Evolutionary conservation across 2,113 vertebrate species (phyloP), one percentile per base, ranked within the genome.

Genomic region (Oreochromis niloticus): DNA sequence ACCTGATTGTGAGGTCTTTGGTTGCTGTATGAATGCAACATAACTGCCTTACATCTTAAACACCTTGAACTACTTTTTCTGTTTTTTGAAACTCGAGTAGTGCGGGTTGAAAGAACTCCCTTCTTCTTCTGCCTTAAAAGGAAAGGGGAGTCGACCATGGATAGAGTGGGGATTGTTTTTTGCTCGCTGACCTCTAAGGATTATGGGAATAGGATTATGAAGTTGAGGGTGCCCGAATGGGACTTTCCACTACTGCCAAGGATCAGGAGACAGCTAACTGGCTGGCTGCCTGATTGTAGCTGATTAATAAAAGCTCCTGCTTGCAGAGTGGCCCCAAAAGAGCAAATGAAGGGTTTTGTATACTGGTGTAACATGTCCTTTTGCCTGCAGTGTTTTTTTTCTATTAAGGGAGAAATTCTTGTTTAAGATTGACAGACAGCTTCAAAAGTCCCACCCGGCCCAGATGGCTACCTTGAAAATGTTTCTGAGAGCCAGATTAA

Each of bases 391-490:
- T 10, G 56, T n/a, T 6, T 59, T 57, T 36, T 82, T 59, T 90
- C 80, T 85, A 43, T 50, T 57, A 52, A 71, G 13, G 32, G 50
- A 52, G 39, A 86, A 61, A 17, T 68, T 85, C 24, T 68, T 73
- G 46, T 63, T 80, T 55, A 82, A 82, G 39, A 87, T 46, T 92
- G 91, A 89, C 71, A 71, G 91, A 89, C 91, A 82, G 66, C 89
- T 83, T 91, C 75, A 91, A 85, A 85, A 82, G 32, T 90, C 83
- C 80, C 83, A 85, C 80, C 71, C 79, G 5, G 80, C 68, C 87
- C 95, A 95, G 93, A 96, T 95, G 94, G 95, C 86, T 92, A 82
- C 92, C 91, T 95, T 94, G 90, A 92, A 95, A 94, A 87, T 92
- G 85, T 92, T 88, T 92, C 85, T 22, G 92, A 92, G 91, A 83